Evolutionary conservation across 2,888 invertebrate genomes (phyloP), one percentile per base, ranked within the genome.

Genomic region (Drosophila anomalata): DNA sequence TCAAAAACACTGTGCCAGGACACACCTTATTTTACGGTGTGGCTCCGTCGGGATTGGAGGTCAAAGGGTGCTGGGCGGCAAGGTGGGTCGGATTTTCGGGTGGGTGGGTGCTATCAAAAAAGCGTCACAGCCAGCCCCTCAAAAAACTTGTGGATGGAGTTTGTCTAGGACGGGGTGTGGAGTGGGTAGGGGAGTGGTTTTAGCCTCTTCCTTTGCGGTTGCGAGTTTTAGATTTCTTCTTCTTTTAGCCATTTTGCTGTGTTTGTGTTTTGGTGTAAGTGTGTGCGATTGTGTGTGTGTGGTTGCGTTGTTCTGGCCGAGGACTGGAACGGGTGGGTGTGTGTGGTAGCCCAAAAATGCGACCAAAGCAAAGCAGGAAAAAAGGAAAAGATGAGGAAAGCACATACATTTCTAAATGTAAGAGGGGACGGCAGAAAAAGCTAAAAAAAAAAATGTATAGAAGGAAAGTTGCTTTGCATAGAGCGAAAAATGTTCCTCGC

Each of bases 221-320:
- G 72, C 71, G 69, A 82, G 77, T 80, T 83, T 86, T 75, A 77
- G 77, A 86, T 79, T 79, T 82, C 77, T 70, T 67, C 65, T 47
- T 65, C 36, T 39, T 36, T 47, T 47, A 24, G 22, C 67, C 67
- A 26, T 65, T 52, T 65, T 52, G 26, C 36, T 22, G 9, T 60
- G 42, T 31, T 46, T 12, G 22, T 36, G 42, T 42, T 42, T 42
- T 20, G 14, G 42, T 17, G 42, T 42, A 20, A 20, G 58, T 58
- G 66, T 44, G 63, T 44, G 52, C 17, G 31, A 29, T 20, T 55
- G n/a, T 41, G 26, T 52, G 22, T 9, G 1, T 29, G 33, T 31
- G 8, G 31, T 8, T 31, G 29, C 2, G 29, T 8, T 31, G 8
- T 11, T 50, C 22, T 24, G 22, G 22, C 5, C 22, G 22, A 4